Conservation (phyloP, 2,888 invertebrate genomes). For the Micoletzkya japonica region DNA sequence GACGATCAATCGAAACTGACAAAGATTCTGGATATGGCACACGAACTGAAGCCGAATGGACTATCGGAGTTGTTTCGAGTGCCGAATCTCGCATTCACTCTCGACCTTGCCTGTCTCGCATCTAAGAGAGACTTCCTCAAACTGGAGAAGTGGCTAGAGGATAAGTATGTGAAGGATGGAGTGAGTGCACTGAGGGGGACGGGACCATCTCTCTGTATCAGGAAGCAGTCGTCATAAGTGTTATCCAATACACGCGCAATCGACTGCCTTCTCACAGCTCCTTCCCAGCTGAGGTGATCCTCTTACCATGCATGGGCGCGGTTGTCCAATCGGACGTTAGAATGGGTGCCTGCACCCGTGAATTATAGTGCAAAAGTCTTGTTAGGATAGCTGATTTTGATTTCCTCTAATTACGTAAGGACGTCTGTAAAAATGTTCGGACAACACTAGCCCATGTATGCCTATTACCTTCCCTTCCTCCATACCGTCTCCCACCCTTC, state of each 20-base stretch:
- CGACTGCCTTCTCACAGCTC: constrained; percentile 28
- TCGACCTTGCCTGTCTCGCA: constrained; percentile 94
- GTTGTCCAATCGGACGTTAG: too few species aligned
- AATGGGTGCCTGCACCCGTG: too few species aligned
- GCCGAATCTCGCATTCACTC: constrained; percentile 86
- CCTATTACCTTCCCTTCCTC: too few species aligned
- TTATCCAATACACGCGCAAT: constrained; percentile 42
- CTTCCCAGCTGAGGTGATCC: constrained; percentile 7
- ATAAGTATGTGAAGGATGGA: constrained; percentile 93
- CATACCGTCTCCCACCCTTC: too few species aligned
- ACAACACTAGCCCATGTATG: too few species aligned
- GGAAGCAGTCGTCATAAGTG: constrained; percentile 44
- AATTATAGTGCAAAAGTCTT: too few species aligned
- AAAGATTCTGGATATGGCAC: constrained; percentile 79
- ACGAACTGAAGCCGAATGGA: constrained; percentile 69
- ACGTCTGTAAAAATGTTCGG: too few species aligned
- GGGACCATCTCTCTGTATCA: not conserved
- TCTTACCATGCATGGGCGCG: too few species aligned
- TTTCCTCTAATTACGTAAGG: too few species aligned
- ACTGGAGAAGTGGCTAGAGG: constrained; percentile 95
- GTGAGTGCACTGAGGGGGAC: constrained; percentile 68
- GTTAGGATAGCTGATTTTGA: too few species aligned
- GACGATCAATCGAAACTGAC: constrained; percentile 91
- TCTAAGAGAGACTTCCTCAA: constrained; percentile 94
- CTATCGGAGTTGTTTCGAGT: constrained; percentile 86